A percentile compares a stretch with the other conserved stretches of the same genome.
Conservation (phyloP, 2,888 invertebrate genomes). For the Plagodis dolabraria region DNA sequence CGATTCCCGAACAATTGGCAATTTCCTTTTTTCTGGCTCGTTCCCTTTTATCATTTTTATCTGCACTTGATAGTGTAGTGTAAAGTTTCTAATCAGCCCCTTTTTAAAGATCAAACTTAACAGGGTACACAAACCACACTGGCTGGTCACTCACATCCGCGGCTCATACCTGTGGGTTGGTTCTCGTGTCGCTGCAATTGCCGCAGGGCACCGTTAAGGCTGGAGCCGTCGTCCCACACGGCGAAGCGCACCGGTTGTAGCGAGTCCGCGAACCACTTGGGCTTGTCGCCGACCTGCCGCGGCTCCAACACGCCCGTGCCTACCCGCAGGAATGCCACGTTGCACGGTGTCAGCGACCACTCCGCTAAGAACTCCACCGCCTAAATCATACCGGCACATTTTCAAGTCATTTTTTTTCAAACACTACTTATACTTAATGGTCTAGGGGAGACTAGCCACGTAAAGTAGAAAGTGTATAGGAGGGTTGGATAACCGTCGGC, state of each 20-base stretch:
- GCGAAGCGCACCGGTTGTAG: conserved; percentile 95
- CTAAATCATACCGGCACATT: conserved; percentile 82
- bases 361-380: conserved; percentile 99
- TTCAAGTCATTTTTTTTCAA: no score
- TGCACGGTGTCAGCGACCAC: conserved; percentile 98
- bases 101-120: no score
- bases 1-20: no score
- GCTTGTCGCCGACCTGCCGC: conserved; percentile 97
- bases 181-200: conserved; percentile 90
- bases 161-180: conserved; percentile 88
- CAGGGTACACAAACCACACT: no score
- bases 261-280: conserved; percentile 97
- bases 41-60: no score
- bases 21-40: no score
- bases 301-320: conserved; percentile 99
- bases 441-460: no score
- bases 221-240: conserved; percentile 96
- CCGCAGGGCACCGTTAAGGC: conserved; percentile 90
- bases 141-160: not conserved
- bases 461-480: no score
- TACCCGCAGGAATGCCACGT: conserved; percentile 98
- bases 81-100: no score
- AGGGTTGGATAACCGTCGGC: no score
- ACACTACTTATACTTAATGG: no score
- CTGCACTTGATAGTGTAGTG: no score